Conservation (phyloP, 1,140 invertebrate genomes). For the Aphis gossypii region DNA sequence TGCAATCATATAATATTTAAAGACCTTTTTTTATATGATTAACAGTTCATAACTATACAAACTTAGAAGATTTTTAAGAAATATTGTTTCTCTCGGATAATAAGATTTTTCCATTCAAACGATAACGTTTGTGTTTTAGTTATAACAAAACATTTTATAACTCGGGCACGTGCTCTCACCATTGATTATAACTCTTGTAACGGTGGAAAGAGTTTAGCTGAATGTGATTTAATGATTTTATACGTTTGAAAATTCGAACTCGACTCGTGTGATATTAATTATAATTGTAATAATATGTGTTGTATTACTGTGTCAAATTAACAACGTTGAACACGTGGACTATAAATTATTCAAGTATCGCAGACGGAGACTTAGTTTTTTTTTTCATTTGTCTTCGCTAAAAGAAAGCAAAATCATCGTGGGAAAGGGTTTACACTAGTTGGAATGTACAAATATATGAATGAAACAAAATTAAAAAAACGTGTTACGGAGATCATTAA, state of each 20-base stretch:
- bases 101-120: background rate
- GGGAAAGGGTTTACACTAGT: conserved; percentile 42
- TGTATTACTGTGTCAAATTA: background rate
- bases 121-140: background rate
- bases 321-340: conserved; percentile 36
- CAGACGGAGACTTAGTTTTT: conserved; percentile 23
- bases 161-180: background rate
- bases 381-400: background rate
- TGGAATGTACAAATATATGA: conserved; percentile 35
- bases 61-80: background rate
- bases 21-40: background rate
- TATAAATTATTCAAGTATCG: conserved; percentile 38
- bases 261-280: background rate
- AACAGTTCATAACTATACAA: background rate
- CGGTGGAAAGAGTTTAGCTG: background rate
- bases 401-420: conserved; percentile 43
- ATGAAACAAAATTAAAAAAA: background rate
- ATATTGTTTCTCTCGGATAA: background rate
- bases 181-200: background rate
- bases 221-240: background rate
- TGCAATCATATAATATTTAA: background rate
- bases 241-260: background rate
- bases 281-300: background rate
- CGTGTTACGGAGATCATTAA: background rate
- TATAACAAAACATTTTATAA: background rate